Percentiles rank a stretch among this genome's conserved stretches.
Conservation (phyloP, 2,888 invertebrate genomes). For the Stegophylla sp. region DNA sequence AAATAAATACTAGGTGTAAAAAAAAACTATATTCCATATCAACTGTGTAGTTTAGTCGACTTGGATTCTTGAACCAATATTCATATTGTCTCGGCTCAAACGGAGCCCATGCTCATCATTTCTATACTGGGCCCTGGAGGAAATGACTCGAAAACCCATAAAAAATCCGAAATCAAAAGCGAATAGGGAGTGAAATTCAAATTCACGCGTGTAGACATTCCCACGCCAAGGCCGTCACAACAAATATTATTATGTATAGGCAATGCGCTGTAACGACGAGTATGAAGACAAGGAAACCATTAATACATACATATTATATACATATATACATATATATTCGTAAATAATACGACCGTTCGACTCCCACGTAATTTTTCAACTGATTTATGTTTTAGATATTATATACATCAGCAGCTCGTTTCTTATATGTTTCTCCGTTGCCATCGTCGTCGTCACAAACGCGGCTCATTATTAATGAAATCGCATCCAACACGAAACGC, state of each 20-base stretch:
- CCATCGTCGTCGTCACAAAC: background rate
- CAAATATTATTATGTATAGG: too few relatives aligned
- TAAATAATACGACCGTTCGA: background rate
- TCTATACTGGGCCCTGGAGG: too few relatives aligned
- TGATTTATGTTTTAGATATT: conserved; percentile 20
- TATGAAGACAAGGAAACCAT: background rate
- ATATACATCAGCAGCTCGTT: background rate
- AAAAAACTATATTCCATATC: too few relatives aligned
- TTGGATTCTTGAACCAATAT: too few relatives aligned
- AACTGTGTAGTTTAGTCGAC: too few relatives aligned
- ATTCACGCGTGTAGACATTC: background rate
- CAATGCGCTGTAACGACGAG: background rate
- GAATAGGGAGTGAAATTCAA: background rate
- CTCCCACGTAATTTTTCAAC: conserved; percentile 6
- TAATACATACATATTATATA: background rate
- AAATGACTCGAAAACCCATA: conserved; percentile 2
- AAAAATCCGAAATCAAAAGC: background rate
- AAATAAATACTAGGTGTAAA: too few relatives aligned
- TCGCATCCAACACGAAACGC: background rate
- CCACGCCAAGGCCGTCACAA: too few relatives aligned
- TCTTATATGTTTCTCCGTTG: background rate
- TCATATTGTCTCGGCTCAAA: too few relatives aligned
- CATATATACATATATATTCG: background rate
- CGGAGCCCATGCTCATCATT: too few relatives aligned
- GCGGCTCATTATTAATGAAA: background rate